These are phyloP conservation scores for Scaptodrosophila latifasciaeformis DNA, from an alignment of 2,888 invertebrate species.

Conservation along the genomic window DNA sequence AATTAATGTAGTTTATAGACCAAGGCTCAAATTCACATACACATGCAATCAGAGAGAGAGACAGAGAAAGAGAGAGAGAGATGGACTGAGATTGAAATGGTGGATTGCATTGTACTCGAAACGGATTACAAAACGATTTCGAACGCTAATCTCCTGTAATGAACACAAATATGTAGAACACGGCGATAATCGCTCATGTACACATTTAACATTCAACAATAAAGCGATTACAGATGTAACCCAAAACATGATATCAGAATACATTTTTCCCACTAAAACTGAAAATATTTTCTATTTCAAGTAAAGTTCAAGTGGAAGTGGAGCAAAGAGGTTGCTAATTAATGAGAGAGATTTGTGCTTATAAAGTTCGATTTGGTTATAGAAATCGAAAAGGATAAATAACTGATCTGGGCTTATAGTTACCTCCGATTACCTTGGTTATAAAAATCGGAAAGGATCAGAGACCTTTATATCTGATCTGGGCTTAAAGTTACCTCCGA, in stretches of 20 bases:
- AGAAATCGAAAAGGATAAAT: too few species aligned
- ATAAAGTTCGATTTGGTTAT: too few species aligned
- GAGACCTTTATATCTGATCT: too few species aligned
- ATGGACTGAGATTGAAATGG: constrained; percentile 19
- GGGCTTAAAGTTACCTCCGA: too few species aligned
- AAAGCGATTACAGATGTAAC: constrained; percentile 38
- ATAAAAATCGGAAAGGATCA: too few species aligned
- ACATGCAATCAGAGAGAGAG: background rate
- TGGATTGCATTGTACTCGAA: constrained; percentile 23
- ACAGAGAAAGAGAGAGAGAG: background rate
- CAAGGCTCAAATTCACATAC: constrained; percentile 10
- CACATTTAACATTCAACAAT: constrained; percentile 32
- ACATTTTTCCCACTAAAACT: too few species aligned
- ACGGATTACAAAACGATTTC: constrained; percentile 62
- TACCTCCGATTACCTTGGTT: too few species aligned
- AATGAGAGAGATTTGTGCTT: too few species aligned
- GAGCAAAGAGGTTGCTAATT: too few species aligned
- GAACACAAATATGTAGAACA: constrained; percentile 65
- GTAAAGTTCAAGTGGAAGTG: too few species aligned
- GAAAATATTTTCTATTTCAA: too few species aligned
- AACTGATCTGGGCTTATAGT: too few species aligned
- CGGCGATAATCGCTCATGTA: constrained; percentile 62
- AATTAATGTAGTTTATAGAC: constrained; percentile 56
- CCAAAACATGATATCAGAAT: constrained; percentile 14
- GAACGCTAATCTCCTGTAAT: constrained; percentile 63